Evolutionary conservation across 2,113 vertebrate genomes (phyloP), one percentile per base, ranked within the genome.

Genomic region (Callipepla squamata): DNA sequence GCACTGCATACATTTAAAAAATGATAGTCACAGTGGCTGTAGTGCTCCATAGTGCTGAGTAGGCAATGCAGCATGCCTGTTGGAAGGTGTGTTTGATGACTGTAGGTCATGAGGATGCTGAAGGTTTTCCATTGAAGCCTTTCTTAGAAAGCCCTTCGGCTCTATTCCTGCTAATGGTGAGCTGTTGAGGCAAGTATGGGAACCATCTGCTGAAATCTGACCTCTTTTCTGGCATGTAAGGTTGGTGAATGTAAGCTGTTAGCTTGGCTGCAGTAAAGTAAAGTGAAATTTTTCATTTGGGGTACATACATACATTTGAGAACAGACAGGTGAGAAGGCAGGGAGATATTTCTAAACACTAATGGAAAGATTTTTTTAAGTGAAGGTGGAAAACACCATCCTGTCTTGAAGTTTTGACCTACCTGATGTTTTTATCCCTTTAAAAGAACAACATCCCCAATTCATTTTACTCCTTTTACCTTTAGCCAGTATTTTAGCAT

Each of bases 41-140:
- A 2, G 45, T 38, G n/a, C 72, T 80, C 23, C 40, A 14, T 0
- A 2, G 61, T 28, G 73, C 0, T 0, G 13, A 1, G 1, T 67
- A 50, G 63, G 58, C 55, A 59, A 40, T 45, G 40, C 38, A 78
- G 67, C 25, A 5, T 4, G 9, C 50, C 69, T 15, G 13, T 26
- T 57, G 42, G 57, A 48, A 51, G 32, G 50, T 15, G 5, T 28
- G 48, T 15, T 30, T 63, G 48, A n/a, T 11, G 19, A 19, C 4
- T 18, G 21, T 22, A 51, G 34, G 28, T 50, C 23, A 28, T 84
- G 73, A 74, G 57, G 53, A 22, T 89, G 50, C 59, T 65, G 45
- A 47, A 19, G 14, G 25, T 59, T 73, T 80, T 22, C 22, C 14
- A 22, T 20, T 32, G 55, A 36, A 86, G 72, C 28, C 36, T 17